Conservation (phyloP, 2,113 vertebrate species). For the Fregata magnificens region DNA sequence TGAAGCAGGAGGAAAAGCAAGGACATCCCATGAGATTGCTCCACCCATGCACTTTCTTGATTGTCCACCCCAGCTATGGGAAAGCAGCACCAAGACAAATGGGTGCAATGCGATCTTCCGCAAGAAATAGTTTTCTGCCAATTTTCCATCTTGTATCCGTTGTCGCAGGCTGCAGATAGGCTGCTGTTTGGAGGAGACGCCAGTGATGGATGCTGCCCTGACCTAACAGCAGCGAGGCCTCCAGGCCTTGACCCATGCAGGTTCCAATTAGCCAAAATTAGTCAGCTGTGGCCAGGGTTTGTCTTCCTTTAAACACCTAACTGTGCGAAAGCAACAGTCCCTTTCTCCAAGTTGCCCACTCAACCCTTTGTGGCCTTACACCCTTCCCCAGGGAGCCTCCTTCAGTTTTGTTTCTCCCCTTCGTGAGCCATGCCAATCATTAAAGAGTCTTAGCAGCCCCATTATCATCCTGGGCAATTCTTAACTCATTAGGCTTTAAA, state of each 20-base stretch:
- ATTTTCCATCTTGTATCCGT: background rate
- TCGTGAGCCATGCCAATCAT: conserved; percentile 69
- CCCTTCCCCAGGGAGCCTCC: conserved; percentile 36
- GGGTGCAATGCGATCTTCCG: background rate
- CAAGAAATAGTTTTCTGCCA: background rate
- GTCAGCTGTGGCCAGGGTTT: conserved; percentile 71
- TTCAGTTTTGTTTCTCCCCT: conserved; percentile 52
- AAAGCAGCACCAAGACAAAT: background rate
- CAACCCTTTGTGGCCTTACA: conserved; percentile 28
- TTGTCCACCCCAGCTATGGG: background rate
- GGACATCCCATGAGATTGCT: background rate
- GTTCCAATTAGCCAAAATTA: conserved; percentile 86
- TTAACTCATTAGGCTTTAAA: conserved; percentile 72
- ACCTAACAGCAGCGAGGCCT: conserved; percentile 54
- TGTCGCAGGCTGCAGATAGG: background rate
- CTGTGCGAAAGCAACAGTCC: conserved; percentile 65
- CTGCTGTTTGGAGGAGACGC: background rate
- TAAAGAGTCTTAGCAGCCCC: conserved; percentile 45
- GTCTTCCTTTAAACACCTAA: conserved; percentile 68
- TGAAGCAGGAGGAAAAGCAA: background rate
- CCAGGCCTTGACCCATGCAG: conserved; percentile 73
- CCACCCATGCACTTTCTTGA: background rate
- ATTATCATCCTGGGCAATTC: conserved; percentile 61
- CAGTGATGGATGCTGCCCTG: conserved; percentile 62
- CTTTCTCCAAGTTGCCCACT: conserved; percentile 22